Conservation (phyloP, 37 sponge, comb jelly and placozoan genomes). For the Corticium candelabrum region DNA sequence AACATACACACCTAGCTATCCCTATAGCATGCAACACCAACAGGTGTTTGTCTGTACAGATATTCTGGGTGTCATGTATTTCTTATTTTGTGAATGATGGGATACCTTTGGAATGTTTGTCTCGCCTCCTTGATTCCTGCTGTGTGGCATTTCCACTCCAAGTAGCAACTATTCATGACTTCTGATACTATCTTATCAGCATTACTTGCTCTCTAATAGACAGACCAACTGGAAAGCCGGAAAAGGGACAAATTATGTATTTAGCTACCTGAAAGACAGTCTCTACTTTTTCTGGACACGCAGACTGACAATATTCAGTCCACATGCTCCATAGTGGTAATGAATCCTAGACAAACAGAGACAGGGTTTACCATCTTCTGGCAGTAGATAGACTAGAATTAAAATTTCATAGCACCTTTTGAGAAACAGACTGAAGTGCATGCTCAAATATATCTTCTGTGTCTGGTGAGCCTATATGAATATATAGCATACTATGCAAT, state of each 20-base stretch:
- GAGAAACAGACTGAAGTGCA: neutral
- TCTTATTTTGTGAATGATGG: too few relatives aligned
- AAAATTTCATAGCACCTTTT: slow-evolving; percentile 18
- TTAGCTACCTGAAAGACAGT: slow-evolving; percentile 22
- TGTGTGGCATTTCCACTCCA: slow-evolving; percentile 33
- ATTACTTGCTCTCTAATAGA: neutral
- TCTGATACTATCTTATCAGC: neutral
- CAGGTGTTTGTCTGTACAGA: too few relatives aligned
- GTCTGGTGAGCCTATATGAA: too few relatives aligned
- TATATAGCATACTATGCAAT: too few relatives aligned
- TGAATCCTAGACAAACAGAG: slow-evolving; percentile 16
- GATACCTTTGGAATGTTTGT: slow-evolving; percentile 34
- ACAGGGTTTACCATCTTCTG: too few relatives aligned
- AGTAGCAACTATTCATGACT: slow-evolving; percentile 15
- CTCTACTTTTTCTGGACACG: neutral
- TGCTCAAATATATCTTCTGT: neutral
- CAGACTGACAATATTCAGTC: slow-evolving; percentile 1
- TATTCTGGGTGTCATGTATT: too few relatives aligned
- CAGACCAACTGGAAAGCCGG: too few relatives aligned
- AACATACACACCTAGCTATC: too few relatives aligned
- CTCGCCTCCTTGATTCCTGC: slow-evolving; percentile 28
- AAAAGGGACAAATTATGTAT: neutral
- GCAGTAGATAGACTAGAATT: neutral
- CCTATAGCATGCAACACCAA: too few relatives aligned
- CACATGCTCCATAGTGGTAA: slow-evolving; percentile 37